Evolutionary conservation across 2,113 vertebrate genomes (phyloP).

Genomic region (Phalacrocorax aristotelis): DNA sequence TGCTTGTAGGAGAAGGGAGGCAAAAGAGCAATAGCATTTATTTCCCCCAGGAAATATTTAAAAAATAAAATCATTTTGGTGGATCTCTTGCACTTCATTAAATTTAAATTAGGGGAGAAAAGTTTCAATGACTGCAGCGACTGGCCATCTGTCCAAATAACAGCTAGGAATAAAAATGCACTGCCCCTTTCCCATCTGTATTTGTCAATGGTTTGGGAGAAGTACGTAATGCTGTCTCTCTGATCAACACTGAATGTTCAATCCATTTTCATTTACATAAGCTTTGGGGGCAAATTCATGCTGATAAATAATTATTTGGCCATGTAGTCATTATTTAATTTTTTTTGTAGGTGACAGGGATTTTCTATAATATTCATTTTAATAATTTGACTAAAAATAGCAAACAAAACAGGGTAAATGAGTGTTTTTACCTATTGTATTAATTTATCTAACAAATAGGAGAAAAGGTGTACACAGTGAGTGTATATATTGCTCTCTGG

Average conservation of each 20-base stretch:
- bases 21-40: not conserved
- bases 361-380: not conserved
- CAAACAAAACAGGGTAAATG: not conserved
- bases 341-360: not conserved
- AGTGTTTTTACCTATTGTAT: not conserved
- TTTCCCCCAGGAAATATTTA: not conserved
- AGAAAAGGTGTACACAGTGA: not conserved
- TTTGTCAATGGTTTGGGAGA: conserved; percentile 20
- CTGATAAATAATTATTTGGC: conserved; percentile 18
- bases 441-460: not conserved
- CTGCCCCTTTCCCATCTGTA: conserved; percentile 31
- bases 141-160: conserved; percentile 56
- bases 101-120: conserved; percentile 20
- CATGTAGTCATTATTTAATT: not conserved
- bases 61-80: not conserved
- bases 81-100: conserved; percentile 37
- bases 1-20: not conserved
- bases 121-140: not conserved
- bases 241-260: not conserved
- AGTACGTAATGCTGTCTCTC: not conserved
- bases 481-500: not conserved
- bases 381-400: not conserved
- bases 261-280: conserved; percentile 20
- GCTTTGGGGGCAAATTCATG: not conserved
- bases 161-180: conserved; percentile 6